Percentiles rank a stretch among this genome's conserved stretches.
phyloP scores from a whole-genome alignment of 1,140 invertebrate genomes.

The Neocloeon triangulifer region DNA sequence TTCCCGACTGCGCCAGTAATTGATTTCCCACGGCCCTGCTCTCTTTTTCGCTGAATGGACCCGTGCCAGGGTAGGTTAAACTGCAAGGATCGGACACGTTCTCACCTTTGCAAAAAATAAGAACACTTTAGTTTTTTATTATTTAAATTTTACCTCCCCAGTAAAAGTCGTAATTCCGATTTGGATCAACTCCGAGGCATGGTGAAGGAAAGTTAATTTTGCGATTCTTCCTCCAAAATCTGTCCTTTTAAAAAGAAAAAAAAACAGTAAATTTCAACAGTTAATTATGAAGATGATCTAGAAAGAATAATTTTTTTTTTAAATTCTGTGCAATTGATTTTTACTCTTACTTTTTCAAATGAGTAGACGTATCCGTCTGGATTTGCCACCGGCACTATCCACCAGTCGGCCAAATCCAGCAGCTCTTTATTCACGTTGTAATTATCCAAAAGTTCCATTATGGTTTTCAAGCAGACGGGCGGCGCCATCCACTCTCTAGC shows the following conservation, averaged over 20 bases:
- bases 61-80: slow-evolving; percentile 26
- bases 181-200: slow-evolving; percentile 35
- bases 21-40: slow-evolving; percentile 30
- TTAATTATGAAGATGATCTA: too few relatives aligned
- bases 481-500: slow-evolving; percentile 83
- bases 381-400: slow-evolving; percentile 57
- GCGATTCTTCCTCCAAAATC: slow-evolving; percentile 28
- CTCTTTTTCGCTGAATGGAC: slow-evolving; percentile 41
- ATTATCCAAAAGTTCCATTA: slow-evolving; percentile 54
- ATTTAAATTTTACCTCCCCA: slow-evolving; percentile 27
- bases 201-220: slow-evolving; percentile 12
- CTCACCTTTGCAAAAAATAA: too few relatives aligned
- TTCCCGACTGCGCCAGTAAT: slow-evolving; percentile 21
- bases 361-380: slow-evolving; percentile 66
- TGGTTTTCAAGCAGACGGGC: slow-evolving; percentile 59
- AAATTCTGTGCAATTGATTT: too few relatives aligned
- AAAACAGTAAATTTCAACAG: too few relatives aligned
- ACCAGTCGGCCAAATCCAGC: slow-evolving; percentile 59
- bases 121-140: too few relatives aligned
- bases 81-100: slow-evolving; percentile 25
- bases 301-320: too few relatives aligned
- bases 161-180: slow-evolving; percentile 41
- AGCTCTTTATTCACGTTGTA: slow-evolving; percentile 38
- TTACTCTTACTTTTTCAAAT: slow-evolving; percentile 1
- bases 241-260: too few relatives aligned